Base-by-base conservation (phyloP, 1,140 invertebrate genomes). In the Brachionus paranguensis region DNA sequence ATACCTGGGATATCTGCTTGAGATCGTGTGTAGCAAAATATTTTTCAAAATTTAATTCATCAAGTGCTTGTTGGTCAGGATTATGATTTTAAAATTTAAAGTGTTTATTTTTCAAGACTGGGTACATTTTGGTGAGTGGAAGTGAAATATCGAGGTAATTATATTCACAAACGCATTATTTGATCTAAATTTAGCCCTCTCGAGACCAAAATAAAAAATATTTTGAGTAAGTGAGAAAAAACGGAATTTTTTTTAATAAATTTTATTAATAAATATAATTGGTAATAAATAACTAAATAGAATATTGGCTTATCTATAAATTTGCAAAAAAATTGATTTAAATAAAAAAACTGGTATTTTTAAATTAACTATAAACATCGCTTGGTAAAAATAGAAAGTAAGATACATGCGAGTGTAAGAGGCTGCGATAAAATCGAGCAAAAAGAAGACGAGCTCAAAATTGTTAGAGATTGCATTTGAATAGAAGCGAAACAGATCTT, bases 201-300 rank as follows among this genome's bases (percentile, higher is more conserved):
- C 2, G 33, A 37, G 33, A 37, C 3, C 7, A 5, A 37, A 37
- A 37, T 37, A 7, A 37, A 37, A 37, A 37, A 6, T 29, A 29
- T 3, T 3, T 29, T 29, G 27, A 29, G n/a, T 29, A 1, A 3
- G 1, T 3, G 3, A 1, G 24, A 10, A 37, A 3, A 68, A 68
- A 33, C 3, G 5, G 1, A 33, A 10, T 33, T 12, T 68, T 29
- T 68, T 68, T 68, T 68, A 29, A 68, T 68, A 68, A 68, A 68
- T 68, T 68, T 68, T 68, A 68, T 68, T 68, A 33, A 68, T 68
- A 68, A 68, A 68, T 68, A 68, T 68, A 68, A 68, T 68, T 68
- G 33, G 29, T 41, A 68, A 68, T 68, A 68, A 68, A 68, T 68
- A 68, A 68, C 65, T 68, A 68, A 68, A 68, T 68, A 68, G 27